Evolutionary conservation across 2,113 vertebrate species (phyloP).

Genomic region (Theristicus caerulescens): DNA sequence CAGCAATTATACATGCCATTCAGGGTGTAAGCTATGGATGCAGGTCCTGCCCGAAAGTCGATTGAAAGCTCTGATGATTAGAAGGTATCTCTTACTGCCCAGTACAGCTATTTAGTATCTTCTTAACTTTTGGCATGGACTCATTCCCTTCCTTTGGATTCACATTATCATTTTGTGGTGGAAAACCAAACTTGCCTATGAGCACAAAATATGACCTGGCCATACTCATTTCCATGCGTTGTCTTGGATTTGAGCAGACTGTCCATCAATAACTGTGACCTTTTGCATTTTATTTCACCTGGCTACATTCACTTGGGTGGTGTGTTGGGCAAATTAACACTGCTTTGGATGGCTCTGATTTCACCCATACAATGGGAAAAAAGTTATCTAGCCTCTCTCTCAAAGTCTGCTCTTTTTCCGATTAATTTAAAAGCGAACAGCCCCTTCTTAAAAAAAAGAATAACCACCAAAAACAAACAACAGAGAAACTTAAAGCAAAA

Average conservation of each 20-base stretch:
- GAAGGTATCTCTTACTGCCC: neutral
- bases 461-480: neutral
- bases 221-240: neutral
- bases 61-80: neutral
- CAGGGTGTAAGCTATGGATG: neutral
- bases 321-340: neutral
- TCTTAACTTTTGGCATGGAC: neutral
- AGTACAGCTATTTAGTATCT: neutral
- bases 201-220: neutral
- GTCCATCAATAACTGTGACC: neutral
- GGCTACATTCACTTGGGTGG: neutral
- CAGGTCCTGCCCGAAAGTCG: accelerated
- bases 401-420: neutral
- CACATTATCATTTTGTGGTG: neutral
- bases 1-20: neutral
- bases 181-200: neutral
- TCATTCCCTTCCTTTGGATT: neutral
- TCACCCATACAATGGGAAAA: neutral
- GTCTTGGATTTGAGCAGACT: neutral
- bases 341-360: neutral
- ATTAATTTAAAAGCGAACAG: neutral
- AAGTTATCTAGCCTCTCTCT: neutral
- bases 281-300: neutral
- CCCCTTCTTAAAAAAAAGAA: neutral
- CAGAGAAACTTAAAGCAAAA: neutral